Base-by-base conservation (phyloP, 2,113 vertebrate genomes). In the Melanostigma gelatinosum region DNA sequence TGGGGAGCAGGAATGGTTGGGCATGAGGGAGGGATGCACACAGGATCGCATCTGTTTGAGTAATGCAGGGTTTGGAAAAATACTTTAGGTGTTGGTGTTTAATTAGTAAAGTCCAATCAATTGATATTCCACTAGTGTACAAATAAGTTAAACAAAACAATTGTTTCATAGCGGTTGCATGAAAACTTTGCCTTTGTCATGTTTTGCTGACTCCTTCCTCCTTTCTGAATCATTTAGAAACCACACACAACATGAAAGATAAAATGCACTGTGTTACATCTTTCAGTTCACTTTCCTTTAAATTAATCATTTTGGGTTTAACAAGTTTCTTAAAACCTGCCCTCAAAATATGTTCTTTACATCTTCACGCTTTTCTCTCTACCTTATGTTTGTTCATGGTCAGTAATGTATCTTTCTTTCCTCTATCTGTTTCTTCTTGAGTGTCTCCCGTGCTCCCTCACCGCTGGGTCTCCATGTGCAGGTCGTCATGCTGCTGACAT, bases 401-500 rank as follows among this genome's bases (percentile, higher is more conserved):
- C 32, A 63, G 16, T 63, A 27, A 74, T 42, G 46, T 72, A 29
- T 63, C 15, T 15, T 70, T 60, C 29, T 64, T 32, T 62, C 7
- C 4, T 77, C 42, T 29, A 79, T 80, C 64, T 18, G 8, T 72
- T 80, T 81, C 50, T 55, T 72, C 73, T 85, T 89, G 80, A 87
- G 86, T 77, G 79, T 88, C 81, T 84, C 70, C 48, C 73, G 77
- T 44, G 24, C 73, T 40, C 72, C 65, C 68, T 84, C 80, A 52
- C 87, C 2, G 50, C 85, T 85, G 79, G 86, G 78, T 83, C 55
- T 82, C 84, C 77, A 42, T 80, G 85, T 84, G 77, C 80, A 89
- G 87, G 81, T 80, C 66, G 71, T 91, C 86, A 75, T 80, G 89
- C 88, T 86, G 89, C 69, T 93, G 88, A 90, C 89, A 91, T 94